These are phyloP conservation scores for Ctenicera cuprea DNA, from an alignment of 2,888 invertebrate species.

Conservation along the genomic window DNA sequence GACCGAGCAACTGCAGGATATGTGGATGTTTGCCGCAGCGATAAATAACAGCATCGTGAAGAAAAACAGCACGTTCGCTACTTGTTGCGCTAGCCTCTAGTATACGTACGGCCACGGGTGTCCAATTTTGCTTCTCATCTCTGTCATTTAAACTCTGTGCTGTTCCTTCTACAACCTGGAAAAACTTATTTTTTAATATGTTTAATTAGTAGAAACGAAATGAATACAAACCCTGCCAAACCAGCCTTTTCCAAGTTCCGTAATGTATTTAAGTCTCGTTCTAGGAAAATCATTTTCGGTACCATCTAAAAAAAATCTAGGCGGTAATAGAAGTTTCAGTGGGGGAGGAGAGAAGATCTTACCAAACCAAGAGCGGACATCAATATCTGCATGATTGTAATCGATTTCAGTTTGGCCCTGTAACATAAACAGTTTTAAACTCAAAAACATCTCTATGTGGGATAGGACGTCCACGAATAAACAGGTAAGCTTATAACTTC, in stretches of 20 bases:
- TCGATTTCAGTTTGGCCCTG: conserved; percentile 66
- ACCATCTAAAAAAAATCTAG: conserved; percentile 69
- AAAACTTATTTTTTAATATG: conserved; percentile 32
- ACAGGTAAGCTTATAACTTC: too few species aligned
- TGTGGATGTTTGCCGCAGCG: conserved; percentile 83
- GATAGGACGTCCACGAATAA: too few species aligned
- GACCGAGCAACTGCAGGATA: conserved; percentile 82
- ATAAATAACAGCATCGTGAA: conserved; percentile 85
- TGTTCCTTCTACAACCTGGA: conserved; percentile 86
- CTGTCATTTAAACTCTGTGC: conserved; percentile 74
- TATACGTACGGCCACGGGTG: conserved; percentile 86
- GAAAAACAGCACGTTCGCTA: conserved; percentile 85
- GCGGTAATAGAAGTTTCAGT: conserved; percentile 10
- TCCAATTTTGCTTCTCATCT: conserved; percentile 67
- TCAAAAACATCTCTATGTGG: too few species aligned
- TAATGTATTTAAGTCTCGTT: conserved; percentile 85
- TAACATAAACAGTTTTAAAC: conserved; percentile 40
- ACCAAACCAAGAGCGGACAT: conserved; percentile 73
- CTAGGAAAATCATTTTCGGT: conserved; percentile 81
- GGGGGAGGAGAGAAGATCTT: conserved; percentile 56
- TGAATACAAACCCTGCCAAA: conserved; percentile 80
- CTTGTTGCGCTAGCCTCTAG: conserved; percentile 85
- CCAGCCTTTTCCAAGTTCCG: conserved; percentile 90
- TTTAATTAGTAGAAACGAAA: not conserved
- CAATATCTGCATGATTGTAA: conserved; percentile 69